A percentile compares a stretch with the other conserved stretches of the same genome.
phyloP scores from a whole-genome alignment of 2,797 vertebrate species.

The Propithecus deckenii region DNA sequence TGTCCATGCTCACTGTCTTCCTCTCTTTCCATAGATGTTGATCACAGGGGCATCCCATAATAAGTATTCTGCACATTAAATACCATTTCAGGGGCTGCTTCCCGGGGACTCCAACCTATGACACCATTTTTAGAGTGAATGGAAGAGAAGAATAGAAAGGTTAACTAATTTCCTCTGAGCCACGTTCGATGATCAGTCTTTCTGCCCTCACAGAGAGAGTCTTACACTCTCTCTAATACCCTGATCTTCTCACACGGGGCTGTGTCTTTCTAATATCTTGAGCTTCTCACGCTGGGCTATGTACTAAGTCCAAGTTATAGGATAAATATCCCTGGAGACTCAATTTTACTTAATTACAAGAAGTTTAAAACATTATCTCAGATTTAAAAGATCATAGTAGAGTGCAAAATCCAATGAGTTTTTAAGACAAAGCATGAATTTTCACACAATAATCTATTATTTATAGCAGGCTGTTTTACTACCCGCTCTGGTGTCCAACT shows the following conservation, averaged over 20 bases:
- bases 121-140: background rate
- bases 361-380: background rate
- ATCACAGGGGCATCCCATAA: background rate
- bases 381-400: background rate
- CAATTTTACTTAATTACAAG: background rate
- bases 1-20: background rate
- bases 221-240: background rate
- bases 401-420: background rate
- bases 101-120: background rate
- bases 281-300: background rate
- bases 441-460: background rate
- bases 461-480: background rate
- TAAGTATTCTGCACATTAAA: background rate
- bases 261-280: background rate
- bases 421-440: background rate
- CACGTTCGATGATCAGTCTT: no score
- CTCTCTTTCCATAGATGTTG: accelerated
- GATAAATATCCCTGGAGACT: background rate
- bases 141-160: background rate
- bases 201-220: background rate
- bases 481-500: no score
- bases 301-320: background rate
- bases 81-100: background rate
- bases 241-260: background rate
- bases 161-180: background rate